These are phyloP conservation scores for Urechis unicinctus DNA, from an alignment of 2,888 invertebrate genomes.

Conservation along the genomic window DNA sequence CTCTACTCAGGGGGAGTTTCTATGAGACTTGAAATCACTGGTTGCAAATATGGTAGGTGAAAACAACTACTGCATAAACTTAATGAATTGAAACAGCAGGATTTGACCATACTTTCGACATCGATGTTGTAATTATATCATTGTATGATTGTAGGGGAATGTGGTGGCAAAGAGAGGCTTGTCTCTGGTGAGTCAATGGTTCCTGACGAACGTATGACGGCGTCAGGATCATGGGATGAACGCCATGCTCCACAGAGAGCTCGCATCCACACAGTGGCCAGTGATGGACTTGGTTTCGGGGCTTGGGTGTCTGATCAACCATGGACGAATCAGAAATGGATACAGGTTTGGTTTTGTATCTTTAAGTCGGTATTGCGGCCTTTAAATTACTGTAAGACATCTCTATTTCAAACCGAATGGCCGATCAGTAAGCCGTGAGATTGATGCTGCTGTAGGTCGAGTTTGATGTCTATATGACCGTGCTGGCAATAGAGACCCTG, in stretches of 20 bases:
- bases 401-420: too few relatives aligned
- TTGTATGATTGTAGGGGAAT: background rate
- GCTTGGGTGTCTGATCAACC: constrained; percentile 25
- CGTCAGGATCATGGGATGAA: constrained; percentile 25
- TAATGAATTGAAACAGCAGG: background rate
- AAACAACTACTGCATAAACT: background rate
- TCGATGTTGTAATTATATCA: too few relatives aligned
- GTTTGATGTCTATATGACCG: constrained; percentile 6
- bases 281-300: constrained; percentile 23
- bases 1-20: background rate
- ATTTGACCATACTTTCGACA: background rate
- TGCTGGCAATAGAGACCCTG: constrained; percentile 1
- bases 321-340: constrained; percentile 5
- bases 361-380: too few relatives aligned
- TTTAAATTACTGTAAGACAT: background rate
- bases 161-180: background rate
- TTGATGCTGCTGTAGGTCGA: background rate
- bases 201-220: constrained; percentile 24
- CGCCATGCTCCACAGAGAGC: constrained; percentile 23
- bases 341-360: too few relatives aligned
- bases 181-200: constrained; percentile 14
- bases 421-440: background rate
- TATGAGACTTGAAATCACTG: constrained; percentile 3
- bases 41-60: constrained; percentile 2
- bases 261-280: constrained; percentile 25